Evolutionary conservation across 2,888 invertebrate species (phyloP).

Genomic region (Agriopis aurantiaria): DNA sequence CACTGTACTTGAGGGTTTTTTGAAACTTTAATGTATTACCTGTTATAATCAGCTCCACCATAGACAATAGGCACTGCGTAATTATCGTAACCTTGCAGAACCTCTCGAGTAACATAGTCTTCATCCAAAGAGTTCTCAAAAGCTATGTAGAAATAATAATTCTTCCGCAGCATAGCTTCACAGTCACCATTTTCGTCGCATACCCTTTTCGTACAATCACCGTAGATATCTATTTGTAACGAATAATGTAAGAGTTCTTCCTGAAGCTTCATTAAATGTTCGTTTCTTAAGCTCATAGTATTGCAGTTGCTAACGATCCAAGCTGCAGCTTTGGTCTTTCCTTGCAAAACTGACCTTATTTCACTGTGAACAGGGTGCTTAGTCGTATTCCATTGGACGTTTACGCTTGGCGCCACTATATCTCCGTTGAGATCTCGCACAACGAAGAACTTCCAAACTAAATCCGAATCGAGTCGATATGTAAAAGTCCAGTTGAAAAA

Average conservation of each 20-base stretch:
- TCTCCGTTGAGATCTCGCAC: slow-evolving; percentile 55
- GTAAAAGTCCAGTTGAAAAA: slow-evolving; percentile 74
- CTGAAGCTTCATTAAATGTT: slow-evolving; percentile 61
- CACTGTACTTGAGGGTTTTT: too few species aligned
- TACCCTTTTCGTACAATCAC: slow-evolving; percentile 52
- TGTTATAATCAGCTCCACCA: slow-evolving; percentile 88
- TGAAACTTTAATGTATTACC: slow-evolving; percentile 46
- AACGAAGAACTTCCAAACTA: slow-evolving; percentile 63
- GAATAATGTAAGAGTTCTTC: slow-evolving; percentile 62
- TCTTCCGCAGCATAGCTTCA: slow-evolving; percentile 53
- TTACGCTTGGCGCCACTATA: slow-evolving; percentile 60
- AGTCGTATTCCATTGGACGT: slow-evolving; percentile 51
- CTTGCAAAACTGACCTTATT: slow-evolving; percentile 52
- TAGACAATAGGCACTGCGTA: slow-evolving; percentile 89
- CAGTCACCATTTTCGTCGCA: slow-evolving; percentile 57
- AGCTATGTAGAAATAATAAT: slow-evolving; percentile 71
- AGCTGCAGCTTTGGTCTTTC: slow-evolving; percentile 64
- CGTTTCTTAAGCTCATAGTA: slow-evolving; percentile 52
- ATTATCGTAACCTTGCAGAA: slow-evolving; percentile 79
- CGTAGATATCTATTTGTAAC: slow-evolving; percentile 64
- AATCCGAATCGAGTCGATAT: slow-evolving; percentile 66
- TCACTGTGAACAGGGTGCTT: slow-evolving; percentile 39
- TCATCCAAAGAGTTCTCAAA: slow-evolving; percentile 68
- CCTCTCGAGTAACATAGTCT: slow-evolving; percentile 72
- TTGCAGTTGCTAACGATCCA: slow-evolving; percentile 65